Base-by-base conservation (phyloP, 23 tunicate genomes). In the Trididemnum clinides region DNA sequence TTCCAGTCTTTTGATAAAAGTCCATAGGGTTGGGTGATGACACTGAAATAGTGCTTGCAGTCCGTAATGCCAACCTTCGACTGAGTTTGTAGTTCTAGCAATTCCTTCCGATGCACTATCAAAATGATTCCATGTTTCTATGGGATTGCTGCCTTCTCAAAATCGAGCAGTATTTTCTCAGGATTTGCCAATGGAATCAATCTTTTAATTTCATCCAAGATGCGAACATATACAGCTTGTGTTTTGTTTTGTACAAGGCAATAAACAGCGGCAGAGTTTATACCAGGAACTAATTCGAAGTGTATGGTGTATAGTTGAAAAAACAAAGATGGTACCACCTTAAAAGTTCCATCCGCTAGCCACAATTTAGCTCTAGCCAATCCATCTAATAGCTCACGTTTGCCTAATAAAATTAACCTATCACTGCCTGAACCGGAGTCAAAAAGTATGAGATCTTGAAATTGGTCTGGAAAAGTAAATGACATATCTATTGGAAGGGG, bases 361-460 rank as follows among this genome's bases (percentile, higher is more conserved):
- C 80, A 74, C 80, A 74, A n/a, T 74, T 74, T 37, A 74, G 80
- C 80, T 74, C 80, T 38, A 35, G 80, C 80, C 26, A 74, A 74
- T 70, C 77, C 77, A 62, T n/a, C n/a, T n/a, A n/a, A n/a, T n/a
- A n/a, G n/a, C n/a, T n/a, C n/a, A n/a, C n/a, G n/a, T n/a, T n/a
- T 62, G 69, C 77, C 77, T 33, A 30, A 33, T 70, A 70, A 70
- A 70, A 70, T 37, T 70, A 31, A 70, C 77, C 77, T 32, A 70
- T 30, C 39, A 70, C 77, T 70, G 38, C 22, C 22, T 5, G 77
- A 70, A 70, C 6, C 37, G 77, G 21, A 70, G 28, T 21, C 77
- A 4, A n/a, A n/a, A n/a, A n/a, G n/a, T n/a, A n/a, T n/a, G n/a
- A n/a, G n/a, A n/a, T n/a, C n/a, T n/a, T n/a, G 37, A 70, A 70